Base-by-base conservation (phyloP, 2,113 vertebrate genomes). In the Corapipo altera region DNA sequence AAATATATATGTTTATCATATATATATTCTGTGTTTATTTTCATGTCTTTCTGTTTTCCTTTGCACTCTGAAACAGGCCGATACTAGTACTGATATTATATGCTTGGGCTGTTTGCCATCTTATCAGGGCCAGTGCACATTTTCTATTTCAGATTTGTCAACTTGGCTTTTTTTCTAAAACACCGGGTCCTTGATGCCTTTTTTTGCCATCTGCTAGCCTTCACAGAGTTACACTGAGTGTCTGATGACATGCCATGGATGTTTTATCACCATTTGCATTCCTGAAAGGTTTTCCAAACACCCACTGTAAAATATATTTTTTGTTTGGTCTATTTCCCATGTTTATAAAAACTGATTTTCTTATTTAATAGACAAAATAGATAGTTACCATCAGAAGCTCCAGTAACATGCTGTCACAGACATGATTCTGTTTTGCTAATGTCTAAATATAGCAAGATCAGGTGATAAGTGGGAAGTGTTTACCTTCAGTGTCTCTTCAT, bases 181-280 rank as follows among this genome's bases (percentile, higher is more conserved):
- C 33, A 33, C 37, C 82, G 10, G 28, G 79, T 85, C 81, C 78
- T 76, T 51, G 74, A 43, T 90, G 54, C 39, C 20, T 76, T 85
- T 92, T 73, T 65, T 77, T 90, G 58, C 86, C 87, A 93, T 96
- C 84, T 95, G 87, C 58, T 94, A 83, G 27, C 49, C 58, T 85
- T 93, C 93, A 66, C 0, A 58, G 32, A 46, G 14, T 82, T 84
- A 35, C 20, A 30, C 18, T 35, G 54, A 85, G 15, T 66, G 49
- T 52, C 70, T 94, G 82, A 72, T 83, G 66, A 28, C 41, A 37
- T 65, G 46, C 35, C 74, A 43, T 84, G 49, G 39, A 75, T 37
- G 3, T 87, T 94, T 89, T 89, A 41, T 79, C 49, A 89, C 61
- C 12, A 30, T 59, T 89, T 89, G 26, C 21, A 30, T 79, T 91